Evolutionary conservation across 2,888 invertebrate genomes (phyloP).

Genomic region (Pecten maximus): DNA sequence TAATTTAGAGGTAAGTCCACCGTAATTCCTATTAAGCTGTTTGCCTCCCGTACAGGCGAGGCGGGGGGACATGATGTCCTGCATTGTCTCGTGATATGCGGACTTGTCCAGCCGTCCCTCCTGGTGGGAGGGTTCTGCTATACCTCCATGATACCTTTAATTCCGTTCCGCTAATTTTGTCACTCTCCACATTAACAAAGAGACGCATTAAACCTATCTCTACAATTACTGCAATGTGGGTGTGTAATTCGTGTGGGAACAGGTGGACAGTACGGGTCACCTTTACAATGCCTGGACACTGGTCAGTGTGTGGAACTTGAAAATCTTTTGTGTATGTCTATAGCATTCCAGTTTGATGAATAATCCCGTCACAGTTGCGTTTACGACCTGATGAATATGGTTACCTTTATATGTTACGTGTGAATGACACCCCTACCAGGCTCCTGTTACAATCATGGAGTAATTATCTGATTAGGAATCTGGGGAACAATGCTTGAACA

Average conservation of each 20-base stretch:
- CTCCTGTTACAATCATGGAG: background rate
- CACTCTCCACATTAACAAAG: background rate
- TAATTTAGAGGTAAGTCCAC: background rate
- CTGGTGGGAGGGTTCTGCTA: background rate
- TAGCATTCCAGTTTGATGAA: background rate
- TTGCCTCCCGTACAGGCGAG: background rate
- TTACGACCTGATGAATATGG: background rate
- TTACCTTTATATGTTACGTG: background rate
- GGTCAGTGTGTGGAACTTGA: background rate
- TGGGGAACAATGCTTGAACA: background rate
- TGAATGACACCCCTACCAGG: background rate
- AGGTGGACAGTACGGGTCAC: background rate
- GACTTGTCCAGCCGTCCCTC: background rate
- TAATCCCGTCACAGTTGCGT: background rate
- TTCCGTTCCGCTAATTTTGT: constrained; percentile 28
- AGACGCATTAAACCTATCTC: background rate
- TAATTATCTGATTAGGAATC: background rate
- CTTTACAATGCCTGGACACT: background rate
- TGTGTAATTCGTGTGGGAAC: background rate
- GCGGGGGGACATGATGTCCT: background rate
- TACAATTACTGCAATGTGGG: background rate
- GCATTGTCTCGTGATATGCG: background rate
- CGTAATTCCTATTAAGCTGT: background rate
- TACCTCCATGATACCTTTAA: constrained; percentile 26
- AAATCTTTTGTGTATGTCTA: background rate